Evolutionary conservation across 2,797 vertebrate genomes (phyloP).

Genomic region (Phalloptychus januarius): DNA sequence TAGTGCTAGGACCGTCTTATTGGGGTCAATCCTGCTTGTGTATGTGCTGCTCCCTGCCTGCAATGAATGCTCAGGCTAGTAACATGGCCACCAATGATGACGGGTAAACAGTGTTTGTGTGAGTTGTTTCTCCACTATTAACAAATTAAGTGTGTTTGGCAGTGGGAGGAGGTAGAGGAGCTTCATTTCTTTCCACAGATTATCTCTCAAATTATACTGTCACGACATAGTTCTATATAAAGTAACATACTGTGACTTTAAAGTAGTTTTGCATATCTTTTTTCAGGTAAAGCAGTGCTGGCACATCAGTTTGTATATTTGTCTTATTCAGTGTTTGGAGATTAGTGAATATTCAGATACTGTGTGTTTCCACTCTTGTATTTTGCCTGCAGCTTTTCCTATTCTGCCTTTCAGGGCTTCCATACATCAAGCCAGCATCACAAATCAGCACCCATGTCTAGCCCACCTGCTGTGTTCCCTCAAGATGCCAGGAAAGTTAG

Average conservation of each 20-base stretch:
- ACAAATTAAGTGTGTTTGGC: too few relatives aligned
- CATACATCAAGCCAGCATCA: neutral
- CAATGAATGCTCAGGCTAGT: too few relatives aligned
- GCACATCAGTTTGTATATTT: neutral
- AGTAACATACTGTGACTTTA: too few relatives aligned
- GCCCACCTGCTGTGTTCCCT: conserved; percentile 1
- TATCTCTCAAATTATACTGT: too few relatives aligned
- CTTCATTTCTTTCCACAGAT: neutral
- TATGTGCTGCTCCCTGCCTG: too few relatives aligned
- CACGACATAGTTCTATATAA: too few relatives aligned
- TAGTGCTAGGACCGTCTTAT: too few relatives aligned
- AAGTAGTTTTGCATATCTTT: neutral
- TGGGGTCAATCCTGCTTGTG: too few relatives aligned
- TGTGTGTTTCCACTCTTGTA: neutral
- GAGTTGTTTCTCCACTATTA: too few relatives aligned
- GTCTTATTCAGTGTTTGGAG: neutral
- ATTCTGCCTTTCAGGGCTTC: neutral
- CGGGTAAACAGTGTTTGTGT: too few relatives aligned
- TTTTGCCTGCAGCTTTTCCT: conserved; percentile 3
- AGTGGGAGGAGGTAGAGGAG: too few relatives aligned
- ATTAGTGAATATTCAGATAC: neutral
- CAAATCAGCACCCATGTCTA: neutral
- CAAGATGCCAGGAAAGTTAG: neutral
- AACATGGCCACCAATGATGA: too few relatives aligned
- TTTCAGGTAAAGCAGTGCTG: neutral